Base-by-base conservation (phyloP, 2,888 invertebrate species). In the Eupeodes luniger region DNA sequence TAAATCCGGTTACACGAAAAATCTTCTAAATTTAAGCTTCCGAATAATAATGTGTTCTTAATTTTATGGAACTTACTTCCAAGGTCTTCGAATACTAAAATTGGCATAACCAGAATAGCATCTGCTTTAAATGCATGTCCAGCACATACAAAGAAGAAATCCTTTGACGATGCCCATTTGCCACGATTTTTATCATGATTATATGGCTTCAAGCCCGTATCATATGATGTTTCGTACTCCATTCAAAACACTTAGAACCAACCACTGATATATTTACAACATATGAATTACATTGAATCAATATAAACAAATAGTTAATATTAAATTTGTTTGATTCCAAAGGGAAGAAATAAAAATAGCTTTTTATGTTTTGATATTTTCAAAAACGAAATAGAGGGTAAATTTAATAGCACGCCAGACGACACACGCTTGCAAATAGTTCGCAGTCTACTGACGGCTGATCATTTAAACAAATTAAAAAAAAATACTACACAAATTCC, bases 91-190 rank as follows among this genome's bases (percentile, higher is more conserved):
- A 90, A 91, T 4, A 91, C 86, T 85, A 91, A 91, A 89, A 91
- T 91, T 1, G 91, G 96, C 93, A 97, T 96, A 87, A 97, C 94
- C 96, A 96, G 96, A 51, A 97, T 95, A 91, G 97, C 96, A 88
- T 97, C 97, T 85, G 97, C 95, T 61, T 97, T 97, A 61, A 98
- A 96, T 4, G 97, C 96, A 90, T 97, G 96, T 7, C 97, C 97
- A 72, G 97, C 95, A 91, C 96, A 97, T 64, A 96, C 96, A 83
- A 96, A 94, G 53, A 97, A 93, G 92, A 96, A 97, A 92, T 97
- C 97, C 66, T 95, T 94, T 92, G 96, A 96, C 85, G 94, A 95
- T 59, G 95, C 95, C 97, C 97, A 97, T 90, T 95, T 95, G 69
- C 96, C 97, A 61, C 95, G 93, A 12, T 89, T 81, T 6, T 88